Evolutionary conservation across 2,797 vertebrate species (phyloP), one percentile per base, ranked within the genome.

Genomic region (Chromis chromis): DNA sequence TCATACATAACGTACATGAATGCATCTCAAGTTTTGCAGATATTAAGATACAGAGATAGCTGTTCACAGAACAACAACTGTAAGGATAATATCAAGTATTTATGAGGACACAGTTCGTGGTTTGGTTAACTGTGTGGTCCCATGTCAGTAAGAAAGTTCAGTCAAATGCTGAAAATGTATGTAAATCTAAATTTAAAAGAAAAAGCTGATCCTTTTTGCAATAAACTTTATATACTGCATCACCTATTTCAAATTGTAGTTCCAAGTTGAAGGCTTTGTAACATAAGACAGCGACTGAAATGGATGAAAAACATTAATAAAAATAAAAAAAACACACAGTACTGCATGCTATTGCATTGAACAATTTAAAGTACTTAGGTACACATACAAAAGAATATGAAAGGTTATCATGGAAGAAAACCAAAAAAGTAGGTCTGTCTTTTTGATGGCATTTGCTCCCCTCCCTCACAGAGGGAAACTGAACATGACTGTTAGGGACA

Each of bases 401-500:
- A 77, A 56, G 14, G 21, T 64, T 8, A 27, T 17, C 6, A 36
- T 54, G 16, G 50, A 55, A 50, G 52, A 63, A 70, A 63, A 40
- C 14, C 78, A 9, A 54, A 62, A 31, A 49, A 42, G 66, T 49
- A 67, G 11, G 25, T 74, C 39, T 49, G 39, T 71, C 44, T 72
- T 48, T 65, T 55, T 19, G 55, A 76, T 74, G 66, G 78, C 81
- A 53, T 62, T 27, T 71, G 54, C 50, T 70, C 53, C 69, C 58
- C 74, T 88, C 92, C 94, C 94, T 95, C 93, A 94, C 66, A 88
- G 94, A 95, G 93, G 92, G 93, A 85, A 93, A 88, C 74, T 36
- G 10, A 74, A 73, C 22, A 42, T 49, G 83, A 81, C 80, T 76
- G 82, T 69, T 87, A 25, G 73, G 76, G 82, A 87, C 68, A 74